Evolutionary conservation across 2,888 invertebrate species (phyloP).

Genomic region (Leucophora obtusa): DNA sequence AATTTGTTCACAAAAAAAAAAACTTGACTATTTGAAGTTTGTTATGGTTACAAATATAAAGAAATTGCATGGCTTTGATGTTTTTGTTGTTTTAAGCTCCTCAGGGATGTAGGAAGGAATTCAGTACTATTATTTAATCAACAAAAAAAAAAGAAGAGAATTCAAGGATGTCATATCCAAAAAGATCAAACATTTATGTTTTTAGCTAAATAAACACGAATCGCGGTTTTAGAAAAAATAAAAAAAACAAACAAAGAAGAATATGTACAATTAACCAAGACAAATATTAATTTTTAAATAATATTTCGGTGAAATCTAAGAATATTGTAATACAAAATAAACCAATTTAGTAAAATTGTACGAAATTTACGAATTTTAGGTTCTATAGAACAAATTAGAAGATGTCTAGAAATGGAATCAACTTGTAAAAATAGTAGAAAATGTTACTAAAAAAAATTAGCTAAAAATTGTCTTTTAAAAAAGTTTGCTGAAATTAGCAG

Average conservation of each 20-base stretch:
- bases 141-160: not conserved
- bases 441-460: too few relatives aligned
- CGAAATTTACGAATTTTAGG: too few relatives aligned
- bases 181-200: not conserved
- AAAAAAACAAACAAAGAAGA: not conserved
- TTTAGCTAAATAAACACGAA: not conserved
- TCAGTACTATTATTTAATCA: slow-evolving; percentile 35
- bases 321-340: too few relatives aligned
- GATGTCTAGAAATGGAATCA: too few relatives aligned
- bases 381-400: too few relatives aligned
- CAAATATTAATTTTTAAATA: too few relatives aligned
- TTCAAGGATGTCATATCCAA: slow-evolving; percentile 37
- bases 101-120: slow-evolving; percentile 33
- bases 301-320: too few relatives aligned
- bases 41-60: slow-evolving; percentile 26
- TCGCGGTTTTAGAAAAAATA: not conserved
- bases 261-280: too few relatives aligned
- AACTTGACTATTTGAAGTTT: slow-evolving; percentile 43
- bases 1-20: slow-evolving; percentile 25
- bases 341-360: too few relatives aligned
- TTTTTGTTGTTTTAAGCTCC: slow-evolving; percentile 21
- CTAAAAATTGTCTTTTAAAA: too few relatives aligned
- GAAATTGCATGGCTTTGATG: slow-evolving; percentile 35
- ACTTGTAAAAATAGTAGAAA: too few relatives aligned
- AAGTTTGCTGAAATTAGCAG: too few relatives aligned